Evolutionary conservation across 2,797 vertebrate genomes (phyloP).

Genomic region (Gambusia yucatana): DNA sequence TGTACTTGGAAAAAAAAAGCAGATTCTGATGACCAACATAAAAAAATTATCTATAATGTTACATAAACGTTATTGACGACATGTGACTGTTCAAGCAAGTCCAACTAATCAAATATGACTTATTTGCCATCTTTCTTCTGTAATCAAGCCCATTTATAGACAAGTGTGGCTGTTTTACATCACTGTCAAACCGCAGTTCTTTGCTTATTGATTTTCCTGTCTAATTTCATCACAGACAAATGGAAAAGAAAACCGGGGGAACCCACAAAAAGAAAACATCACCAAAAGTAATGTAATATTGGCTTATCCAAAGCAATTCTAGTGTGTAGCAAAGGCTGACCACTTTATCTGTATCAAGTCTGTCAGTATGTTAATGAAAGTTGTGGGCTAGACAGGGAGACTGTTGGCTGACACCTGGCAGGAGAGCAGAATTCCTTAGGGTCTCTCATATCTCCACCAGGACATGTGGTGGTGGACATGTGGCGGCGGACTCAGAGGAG

Average conservation of each 20-base stretch:
- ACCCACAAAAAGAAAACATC: slow-evolving; percentile 56
- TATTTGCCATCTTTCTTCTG: slow-evolving; percentile 29
- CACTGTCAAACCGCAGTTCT: slow-evolving; percentile 72
- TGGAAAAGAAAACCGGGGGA: slow-evolving; percentile 28
- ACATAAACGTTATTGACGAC: slow-evolving; percentile 14
- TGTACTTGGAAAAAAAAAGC: neutral
- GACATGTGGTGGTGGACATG: slow-evolving; percentile 52
- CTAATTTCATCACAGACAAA: slow-evolving; percentile 59
- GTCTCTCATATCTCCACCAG: slow-evolving; percentile 48
- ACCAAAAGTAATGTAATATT: slow-evolving; percentile 59
- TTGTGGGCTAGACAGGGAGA: slow-evolving; percentile 53
- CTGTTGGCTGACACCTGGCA: slow-evolving; percentile 51
- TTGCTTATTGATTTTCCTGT: slow-evolving; percentile 73
- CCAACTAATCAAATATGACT: slow-evolving; percentile 21
- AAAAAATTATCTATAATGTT: neutral
- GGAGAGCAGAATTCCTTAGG: slow-evolving; percentile 55
- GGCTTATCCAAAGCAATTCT: slow-evolving; percentile 53
- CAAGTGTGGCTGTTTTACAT: slow-evolving; percentile 62
- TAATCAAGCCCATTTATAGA: slow-evolving; percentile 55
- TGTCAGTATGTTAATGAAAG: slow-evolving; percentile 71
- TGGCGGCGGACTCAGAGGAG: slow-evolving; percentile 21
- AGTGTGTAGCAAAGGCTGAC: slow-evolving; percentile 44
- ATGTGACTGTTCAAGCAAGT: slow-evolving; percentile 22
- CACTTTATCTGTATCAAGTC: slow-evolving; percentile 54
- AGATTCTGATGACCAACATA: neutral